Evolutionary conservation across 2,113 vertebrate species (phyloP).

Genomic region (Zosterops hypoxanthus): DNA sequence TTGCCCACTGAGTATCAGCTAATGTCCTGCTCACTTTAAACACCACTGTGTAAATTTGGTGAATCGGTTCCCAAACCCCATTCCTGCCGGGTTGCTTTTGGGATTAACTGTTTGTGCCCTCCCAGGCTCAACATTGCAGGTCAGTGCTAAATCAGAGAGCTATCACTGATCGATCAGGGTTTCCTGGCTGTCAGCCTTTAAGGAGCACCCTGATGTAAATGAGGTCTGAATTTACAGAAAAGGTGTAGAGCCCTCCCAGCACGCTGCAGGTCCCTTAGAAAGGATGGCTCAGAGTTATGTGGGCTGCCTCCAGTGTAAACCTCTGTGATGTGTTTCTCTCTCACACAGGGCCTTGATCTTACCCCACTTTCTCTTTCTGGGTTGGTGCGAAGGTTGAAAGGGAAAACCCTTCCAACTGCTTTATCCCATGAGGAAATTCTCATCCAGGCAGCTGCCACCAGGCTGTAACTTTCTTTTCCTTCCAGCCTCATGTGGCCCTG

Average conservation of each 20-base stretch:
- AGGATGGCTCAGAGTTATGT: not conserved
- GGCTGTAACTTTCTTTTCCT: not conserved
- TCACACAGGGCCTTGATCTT: not conserved
- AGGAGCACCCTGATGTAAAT: not conserved
- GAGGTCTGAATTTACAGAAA: not conserved
- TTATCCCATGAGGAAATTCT: not conserved
- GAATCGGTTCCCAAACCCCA: not conserved
- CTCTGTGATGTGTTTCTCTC: not conserved
- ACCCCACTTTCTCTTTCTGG: not conserved
- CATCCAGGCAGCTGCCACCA: not conserved
- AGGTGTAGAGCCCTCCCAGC: not conserved
- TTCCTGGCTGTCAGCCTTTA: not conserved
- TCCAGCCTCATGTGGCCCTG: not conserved
- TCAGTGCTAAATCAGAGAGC: not conserved
- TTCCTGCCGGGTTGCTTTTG: not conserved
- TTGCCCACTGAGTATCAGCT: constrained; percentile 9
- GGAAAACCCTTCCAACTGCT: not conserved
- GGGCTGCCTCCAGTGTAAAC: not conserved
- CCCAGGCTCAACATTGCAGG: not conserved
- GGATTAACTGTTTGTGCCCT: constrained; percentile 32
- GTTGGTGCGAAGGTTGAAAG: not conserved
- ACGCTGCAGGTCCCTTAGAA: fast-evolving
- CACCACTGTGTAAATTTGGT: not conserved
- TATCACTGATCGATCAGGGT: not conserved
- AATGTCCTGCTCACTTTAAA: constrained; percentile 33